These are phyloP conservation scores for Ormyrus rosae DNA, from an alignment of 2,888 invertebrate genomes.

Conservation along the genomic window DNA sequence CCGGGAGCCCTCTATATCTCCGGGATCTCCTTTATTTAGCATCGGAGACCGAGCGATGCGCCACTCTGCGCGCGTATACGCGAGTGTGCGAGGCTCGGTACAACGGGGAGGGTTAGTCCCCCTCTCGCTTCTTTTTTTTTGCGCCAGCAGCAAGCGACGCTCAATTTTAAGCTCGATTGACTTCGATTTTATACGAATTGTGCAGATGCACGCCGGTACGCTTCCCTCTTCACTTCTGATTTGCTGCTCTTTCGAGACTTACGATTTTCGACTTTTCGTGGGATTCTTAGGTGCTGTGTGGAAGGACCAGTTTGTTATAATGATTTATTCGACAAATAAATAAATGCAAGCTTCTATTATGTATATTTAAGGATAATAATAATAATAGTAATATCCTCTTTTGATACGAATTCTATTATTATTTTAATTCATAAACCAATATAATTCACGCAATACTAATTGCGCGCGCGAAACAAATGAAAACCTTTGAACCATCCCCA, in stretches of 20 bases:
- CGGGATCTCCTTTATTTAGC: constrained; percentile 47
- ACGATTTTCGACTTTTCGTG: not conserved
- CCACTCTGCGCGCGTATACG: not conserved
- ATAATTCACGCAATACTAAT: too few relatives aligned
- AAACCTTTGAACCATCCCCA: too few relatives aligned
- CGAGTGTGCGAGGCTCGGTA: not conserved
- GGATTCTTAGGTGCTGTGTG: too few relatives aligned
- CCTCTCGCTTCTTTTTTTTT: constrained; percentile 26
- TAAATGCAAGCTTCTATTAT: too few relatives aligned
- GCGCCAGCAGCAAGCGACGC: not conserved
- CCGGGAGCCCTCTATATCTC: constrained; percentile 25
- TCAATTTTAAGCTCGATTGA: constrained; percentile 51
- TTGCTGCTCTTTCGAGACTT: not conserved
- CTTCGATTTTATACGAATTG: constrained; percentile 35
- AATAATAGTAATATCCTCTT: too few relatives aligned
- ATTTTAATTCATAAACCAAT: too few relatives aligned
- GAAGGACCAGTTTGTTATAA: too few relatives aligned
- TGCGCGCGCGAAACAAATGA: too few relatives aligned
- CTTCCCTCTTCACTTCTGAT: not conserved
- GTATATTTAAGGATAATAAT: too few relatives aligned
- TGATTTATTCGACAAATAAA: too few relatives aligned
- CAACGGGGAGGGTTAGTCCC: not conserved
- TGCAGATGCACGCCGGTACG: constrained; percentile 10
- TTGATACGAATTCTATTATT: too few relatives aligned
- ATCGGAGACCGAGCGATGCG: constrained; percentile 6